Conservation (phyloP, 23 tunicate genomes). For the Trididemnum clinides region DNA sequence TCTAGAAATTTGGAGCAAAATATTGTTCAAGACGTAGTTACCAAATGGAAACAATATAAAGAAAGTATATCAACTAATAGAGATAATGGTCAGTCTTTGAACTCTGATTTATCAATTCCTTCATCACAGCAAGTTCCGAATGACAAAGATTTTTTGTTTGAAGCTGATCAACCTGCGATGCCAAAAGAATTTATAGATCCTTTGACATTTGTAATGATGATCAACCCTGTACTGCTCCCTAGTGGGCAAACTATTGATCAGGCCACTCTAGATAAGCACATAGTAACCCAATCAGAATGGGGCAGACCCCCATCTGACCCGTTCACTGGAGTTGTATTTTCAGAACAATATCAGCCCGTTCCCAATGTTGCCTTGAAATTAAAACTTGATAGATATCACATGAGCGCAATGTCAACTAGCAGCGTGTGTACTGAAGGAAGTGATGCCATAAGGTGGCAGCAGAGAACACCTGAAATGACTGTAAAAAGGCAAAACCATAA, state of each 20-base stretch:
- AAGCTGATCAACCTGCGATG: background rate
- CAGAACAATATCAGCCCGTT: conserved; percentile 55
- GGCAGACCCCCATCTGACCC: conserved; percentile 79
- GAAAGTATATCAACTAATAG: background rate
- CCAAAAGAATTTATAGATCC: conserved; percentile 69
- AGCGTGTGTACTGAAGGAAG: background rate
- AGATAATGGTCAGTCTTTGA: background rate
- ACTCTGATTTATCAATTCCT: background rate
- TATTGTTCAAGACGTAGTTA: background rate
- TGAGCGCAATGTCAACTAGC: background rate
- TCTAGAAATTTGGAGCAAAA: conserved; percentile 21
- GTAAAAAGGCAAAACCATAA: background rate
- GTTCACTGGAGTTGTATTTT: conserved; percentile 77
- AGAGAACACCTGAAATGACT: background rate
- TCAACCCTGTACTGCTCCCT: conserved; percentile 69
- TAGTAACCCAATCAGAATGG: conserved; percentile 60
- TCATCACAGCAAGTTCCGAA: background rate
- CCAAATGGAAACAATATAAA: conserved; percentile 38
- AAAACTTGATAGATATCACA: conserved; percentile 41
- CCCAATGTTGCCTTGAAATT: conserved; percentile 56
- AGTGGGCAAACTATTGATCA: conserved; percentile 82
- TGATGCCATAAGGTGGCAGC: background rate
- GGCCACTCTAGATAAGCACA: conserved; percentile 67
- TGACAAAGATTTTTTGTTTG: background rate
- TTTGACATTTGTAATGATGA: conserved; percentile 46